Evolutionary conservation across 2,888 invertebrate species (phyloP), one percentile per base, ranked within the genome.

Genomic region (Julus scandinavius): DNA sequence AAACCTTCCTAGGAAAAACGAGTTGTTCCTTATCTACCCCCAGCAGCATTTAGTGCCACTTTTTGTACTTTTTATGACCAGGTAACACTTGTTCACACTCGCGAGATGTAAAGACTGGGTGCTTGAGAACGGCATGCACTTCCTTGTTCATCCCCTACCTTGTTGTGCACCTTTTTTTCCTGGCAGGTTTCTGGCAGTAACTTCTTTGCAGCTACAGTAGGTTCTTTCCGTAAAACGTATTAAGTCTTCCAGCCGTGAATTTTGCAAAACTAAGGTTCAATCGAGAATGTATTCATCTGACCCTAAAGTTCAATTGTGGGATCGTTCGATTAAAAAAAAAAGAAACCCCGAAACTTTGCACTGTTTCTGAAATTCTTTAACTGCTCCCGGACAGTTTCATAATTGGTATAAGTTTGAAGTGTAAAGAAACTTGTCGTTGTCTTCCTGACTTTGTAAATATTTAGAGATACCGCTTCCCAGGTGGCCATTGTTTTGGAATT

Each of bases 81-180:
- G 72, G 72, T 72, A 72, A 72, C 72, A 72, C 72, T 72, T 72
- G 72, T 72, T 72, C 72, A 72, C 72, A 72, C 72, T 72, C 29
- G 20, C 72, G 72, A 72, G 72, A 11, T 72, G 29, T 72, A 72
- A 72, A 72, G 72, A 72, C 72, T 20, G 72, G 72, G 72, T 72
- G 72, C 72, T 72, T 72, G 72, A 72, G 72, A 72, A 29, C 72
- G 1, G 11, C 72, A 20, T 72, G 72, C 72, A 72, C 72, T 72
- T 72, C 72, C 72, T 72, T 11, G 29, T 72, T 72, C 72, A 72
- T 20, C 72, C 72, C 72, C 72, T 54, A 29, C 72, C 6, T 72
- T 29, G 72, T 20, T 72, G 7, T 9, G 29, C 72, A 29, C 72
- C 11, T 72, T 72, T 72, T 29, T 29, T 54, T 63, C 4, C 17